These are phyloP conservation scores for Eupithecia exiguata DNA, from an alignment of 2,888 invertebrate species.

Conservation along the genomic window DNA sequence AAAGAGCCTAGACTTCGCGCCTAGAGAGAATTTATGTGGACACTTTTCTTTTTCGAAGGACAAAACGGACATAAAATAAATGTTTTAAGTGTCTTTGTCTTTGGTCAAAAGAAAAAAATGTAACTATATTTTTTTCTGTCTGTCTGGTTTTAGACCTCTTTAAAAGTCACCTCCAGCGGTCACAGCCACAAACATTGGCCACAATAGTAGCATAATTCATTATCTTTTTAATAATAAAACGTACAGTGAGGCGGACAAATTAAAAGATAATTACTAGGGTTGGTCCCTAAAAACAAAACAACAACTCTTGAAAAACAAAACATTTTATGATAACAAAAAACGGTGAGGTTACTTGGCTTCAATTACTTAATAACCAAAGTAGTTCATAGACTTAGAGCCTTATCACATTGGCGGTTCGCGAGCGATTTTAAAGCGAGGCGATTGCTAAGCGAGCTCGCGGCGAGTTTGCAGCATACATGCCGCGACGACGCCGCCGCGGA, in stretches of 20 bases:
- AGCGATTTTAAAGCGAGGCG: too few species aligned
- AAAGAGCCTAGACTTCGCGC: conserved; percentile 7
- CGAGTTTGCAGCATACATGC: too few species aligned
- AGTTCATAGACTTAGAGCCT: too few species aligned
- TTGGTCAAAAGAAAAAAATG: not conserved
- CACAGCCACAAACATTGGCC: not conserved
- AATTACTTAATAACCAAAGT: not conserved
- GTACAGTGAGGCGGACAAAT: not conserved
- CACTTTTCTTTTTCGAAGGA: conserved; percentile 11
- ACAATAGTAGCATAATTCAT: not conserved
- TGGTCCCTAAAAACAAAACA: not conserved
- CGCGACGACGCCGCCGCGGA: too few species aligned
- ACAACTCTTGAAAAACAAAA: not conserved
- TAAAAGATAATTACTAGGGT: not conserved
- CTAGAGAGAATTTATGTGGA: conserved; percentile 13
- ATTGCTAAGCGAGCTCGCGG: too few species aligned
- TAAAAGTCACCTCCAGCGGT: not conserved
- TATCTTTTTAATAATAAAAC: not conserved
- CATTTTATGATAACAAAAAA: not conserved
- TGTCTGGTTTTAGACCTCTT: not conserved
- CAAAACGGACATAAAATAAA: conserved; percentile 8
- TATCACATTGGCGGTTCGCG: too few species aligned
- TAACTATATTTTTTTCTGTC: not conserved
- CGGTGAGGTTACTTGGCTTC: not conserved
- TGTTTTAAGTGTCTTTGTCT: conserved; percentile 7